Evolutionary conservation across 2,113 vertebrate species (phyloP), one percentile per base, ranked within the genome.

Genomic region (Pygoscelis adeliae): DNA sequence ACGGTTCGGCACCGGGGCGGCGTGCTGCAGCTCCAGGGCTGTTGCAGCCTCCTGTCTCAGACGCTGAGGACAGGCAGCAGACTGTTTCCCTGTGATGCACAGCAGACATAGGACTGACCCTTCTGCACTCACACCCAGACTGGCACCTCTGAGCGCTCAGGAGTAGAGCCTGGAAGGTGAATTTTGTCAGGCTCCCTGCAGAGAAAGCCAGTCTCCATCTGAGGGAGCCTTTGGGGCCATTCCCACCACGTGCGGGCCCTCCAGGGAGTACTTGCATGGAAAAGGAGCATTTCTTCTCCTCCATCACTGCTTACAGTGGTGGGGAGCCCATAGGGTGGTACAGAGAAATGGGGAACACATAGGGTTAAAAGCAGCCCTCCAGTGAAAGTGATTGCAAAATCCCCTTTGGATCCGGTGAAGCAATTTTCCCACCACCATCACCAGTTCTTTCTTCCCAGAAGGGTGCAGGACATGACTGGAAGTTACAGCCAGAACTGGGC

Each of bases 351-450:
- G 52, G 74, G 73, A 92, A 59, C 6, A 26, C 12, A 11, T 1
- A 47, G 88, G 66, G 88, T 94, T 96, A 93, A 96, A 93, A 67
- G 32, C 70, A 92, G 29, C 52, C 42, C 69, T 95, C 69, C 42
- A 32, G 56, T 20, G 38, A 49, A 87, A 84, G 69, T 5, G 52
- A 66, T 93, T 95, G 46, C 55, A 47, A 95, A 96, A 82, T 44
- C 55, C 59, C 8, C 16, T 70, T 84, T 78, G 70, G 63, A 55
- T 91, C 30, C 3, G 0, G 27, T 4, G 52, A 50, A 82, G 65
- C 65, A 67, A 90, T 87, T 91, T 96, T 34, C 78, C 87, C 82
- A 93, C 73, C 84, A 22, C 46, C 73, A 67, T 74, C 63, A 38
- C 55, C 82, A 34, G 38, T 46, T 62, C 36, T 79, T 83, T 84